These are phyloP conservation scores for Branchipolynoe longqiensis DNA, from an alignment of 2,888 invertebrate species.

Conservation along the genomic window DNA sequence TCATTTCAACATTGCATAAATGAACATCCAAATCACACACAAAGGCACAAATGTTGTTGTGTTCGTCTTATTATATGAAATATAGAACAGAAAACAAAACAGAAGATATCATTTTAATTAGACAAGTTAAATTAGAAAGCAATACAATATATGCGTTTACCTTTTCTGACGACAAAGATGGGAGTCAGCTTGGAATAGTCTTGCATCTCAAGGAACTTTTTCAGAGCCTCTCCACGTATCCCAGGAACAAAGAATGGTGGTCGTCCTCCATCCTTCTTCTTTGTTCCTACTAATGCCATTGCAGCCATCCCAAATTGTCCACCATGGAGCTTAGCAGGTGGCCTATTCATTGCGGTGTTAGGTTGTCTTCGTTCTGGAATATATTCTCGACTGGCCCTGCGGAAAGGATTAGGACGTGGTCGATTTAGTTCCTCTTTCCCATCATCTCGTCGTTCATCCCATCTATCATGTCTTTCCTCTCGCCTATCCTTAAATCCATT, in stretches of 20 bases:
- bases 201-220: not conserved
- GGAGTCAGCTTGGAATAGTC: slow-evolving; percentile 7
- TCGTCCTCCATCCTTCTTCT: not conserved
- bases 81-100: not conserved
- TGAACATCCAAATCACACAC: no score
- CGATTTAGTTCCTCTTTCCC: no score
- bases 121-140: not conserved
- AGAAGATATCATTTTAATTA: not conserved
- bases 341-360: no score
- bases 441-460: no score
- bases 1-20: not conserved
- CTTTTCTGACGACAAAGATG: slow-evolving; percentile 46
- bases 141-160: not conserved
- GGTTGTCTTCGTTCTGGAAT: no score
- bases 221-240: not conserved
- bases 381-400: no score
- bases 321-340: no score
- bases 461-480: not conserved
- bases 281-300: not conserved
- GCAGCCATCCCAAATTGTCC: slow-evolving; percentile 31
- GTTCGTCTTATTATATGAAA: no score
- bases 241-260: slow-evolving; percentile 34
- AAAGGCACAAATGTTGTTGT: no score
- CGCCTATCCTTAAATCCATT: not conserved
- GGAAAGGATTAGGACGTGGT: no score